Evolutionary conservation across 1,140 invertebrate genomes (phyloP).

Genomic region (Psilanteris sp.): DNA sequence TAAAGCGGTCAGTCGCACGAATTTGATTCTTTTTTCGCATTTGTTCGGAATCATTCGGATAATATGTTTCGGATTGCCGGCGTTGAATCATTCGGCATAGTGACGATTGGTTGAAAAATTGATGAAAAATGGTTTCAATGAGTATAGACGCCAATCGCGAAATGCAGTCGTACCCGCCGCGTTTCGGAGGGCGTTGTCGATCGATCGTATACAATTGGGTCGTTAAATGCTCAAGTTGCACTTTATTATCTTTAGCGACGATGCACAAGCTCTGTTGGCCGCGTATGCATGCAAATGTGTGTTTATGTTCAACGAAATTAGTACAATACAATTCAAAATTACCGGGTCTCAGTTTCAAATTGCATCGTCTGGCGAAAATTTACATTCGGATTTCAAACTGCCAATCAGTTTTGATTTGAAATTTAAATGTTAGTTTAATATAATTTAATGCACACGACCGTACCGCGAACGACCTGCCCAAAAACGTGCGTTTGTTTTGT

Average conservation of each 20-base stretch:
- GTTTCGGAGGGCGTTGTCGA: slow-evolving; percentile 41
- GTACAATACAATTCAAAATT: slow-evolving; percentile 42
- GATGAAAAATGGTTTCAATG: slow-evolving; percentile 7
- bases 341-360: slow-evolving; percentile 27
- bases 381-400: slow-evolving; percentile 4
- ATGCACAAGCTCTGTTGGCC: slow-evolving; percentile 29
- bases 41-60: too few relatives aligned
- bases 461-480: too few relatives aligned
- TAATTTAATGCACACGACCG: too few relatives aligned
- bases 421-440: slow-evolving; percentile 2
- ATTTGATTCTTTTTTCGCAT: too few relatives aligned
- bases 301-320: slow-evolving; percentile 45
- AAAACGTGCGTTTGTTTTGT: too few relatives aligned
- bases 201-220: slow-evolving; percentile 49
- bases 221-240: slow-evolving; percentile 50
- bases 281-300: slow-evolving; percentile 42
- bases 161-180: slow-evolving; percentile 37
- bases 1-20: too few relatives aligned
- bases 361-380: slow-evolving; percentile 22
- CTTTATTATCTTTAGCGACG: slow-evolving; percentile 43
- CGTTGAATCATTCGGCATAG: too few relatives aligned
- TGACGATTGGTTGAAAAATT: too few relatives aligned
- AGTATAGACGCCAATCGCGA: slow-evolving; percentile 14
- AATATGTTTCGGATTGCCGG: too few relatives aligned
- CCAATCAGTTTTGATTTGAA: slow-evolving; percentile 13